A percentile compares a stretch with the other conserved stretches of the same genome.
phyloP scores from a whole-genome alignment of 64 coral and sea anemone species.

The Actinia equina region DNA sequence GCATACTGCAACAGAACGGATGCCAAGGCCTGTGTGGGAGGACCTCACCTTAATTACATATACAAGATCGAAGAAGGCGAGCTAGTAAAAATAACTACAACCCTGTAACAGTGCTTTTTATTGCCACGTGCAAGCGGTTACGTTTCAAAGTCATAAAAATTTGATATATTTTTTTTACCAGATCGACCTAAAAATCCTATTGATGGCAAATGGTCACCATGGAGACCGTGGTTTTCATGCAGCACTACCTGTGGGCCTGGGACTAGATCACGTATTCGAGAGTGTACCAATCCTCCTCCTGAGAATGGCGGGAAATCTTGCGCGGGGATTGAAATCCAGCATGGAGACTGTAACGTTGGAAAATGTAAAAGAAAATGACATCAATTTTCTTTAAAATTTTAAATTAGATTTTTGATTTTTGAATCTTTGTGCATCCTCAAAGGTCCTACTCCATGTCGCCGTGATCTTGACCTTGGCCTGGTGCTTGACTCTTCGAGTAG shows the following conservation, averaged over 20 bases:
- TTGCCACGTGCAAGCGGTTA: too few species aligned
- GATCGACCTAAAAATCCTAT: not conserved
- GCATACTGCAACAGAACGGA: not conserved
- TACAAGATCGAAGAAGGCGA: not conserved
- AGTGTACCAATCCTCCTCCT: slow-evolving; percentile 7
- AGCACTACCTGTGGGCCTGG: slow-evolving; percentile 17
- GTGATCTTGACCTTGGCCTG: slow-evolving; percentile 34
- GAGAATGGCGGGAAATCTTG: slow-evolving; percentile 9
- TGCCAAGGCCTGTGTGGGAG: not conserved
- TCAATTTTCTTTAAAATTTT: not conserved
- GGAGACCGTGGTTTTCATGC: slow-evolving; percentile 12
- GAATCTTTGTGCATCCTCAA: not conserved
- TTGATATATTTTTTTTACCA: not conserved
- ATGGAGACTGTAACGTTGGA: not conserved
- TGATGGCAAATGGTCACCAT: slow-evolving; percentile 11
- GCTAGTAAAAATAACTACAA: too few species aligned
- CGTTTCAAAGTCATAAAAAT: not conserved
- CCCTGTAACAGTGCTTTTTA: too few species aligned
- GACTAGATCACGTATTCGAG: not conserved
- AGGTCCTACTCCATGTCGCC: slow-evolving; percentile 4
- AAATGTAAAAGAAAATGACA: not conserved
- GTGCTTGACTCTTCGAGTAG: slow-evolving; percentile 34
- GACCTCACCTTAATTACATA: not conserved
- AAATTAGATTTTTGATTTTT: not conserved
- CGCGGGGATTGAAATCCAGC: not conserved